Evolutionary conservation across 2,888 invertebrate species (phyloP), one percentile per base, ranked within the genome.

Genomic region (Pyrrhopygopsis socrates): DNA sequence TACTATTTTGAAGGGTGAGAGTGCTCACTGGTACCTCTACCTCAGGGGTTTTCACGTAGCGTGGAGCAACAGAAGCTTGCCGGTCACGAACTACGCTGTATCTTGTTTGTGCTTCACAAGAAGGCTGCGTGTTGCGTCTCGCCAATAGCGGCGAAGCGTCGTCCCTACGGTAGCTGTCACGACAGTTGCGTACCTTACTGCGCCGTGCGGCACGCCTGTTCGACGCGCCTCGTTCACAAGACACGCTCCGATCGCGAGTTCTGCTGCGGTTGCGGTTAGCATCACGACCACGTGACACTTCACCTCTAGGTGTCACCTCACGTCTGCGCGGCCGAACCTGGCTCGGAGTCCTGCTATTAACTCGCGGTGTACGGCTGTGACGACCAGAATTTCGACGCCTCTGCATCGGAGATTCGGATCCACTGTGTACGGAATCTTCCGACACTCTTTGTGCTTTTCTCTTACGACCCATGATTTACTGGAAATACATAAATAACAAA

Each of bases 391-490:
- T 54, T 11, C 34, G 34, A 34, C 34, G 34, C 5, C 34, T 34
- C 6, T 11, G 34, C 34, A 34, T 11, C 6, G 34, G 34, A 11
- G 34, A 34, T 34, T 45, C 15, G 45, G 50, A 50, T 20, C 27
- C 30, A 30, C 71, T 50, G 2, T 34, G 50, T 45, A 24, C 71
- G 8, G 71, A 71, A 20, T 50, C 71, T 20, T 27, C 18, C 11
- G 54, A n/a, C 5, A 15, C 13, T n/a, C 54, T 30, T 11, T 13
- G 20, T 15, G 73, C 30, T 34, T 54, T 73, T 30, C 54, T 54
- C 34, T 73, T 73, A 20, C 73, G 73, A 0, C 30, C 73, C 73
- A 73, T 73, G 22, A 73, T 34, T 41, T 22, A 20, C 71, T 71
- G 70, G 24, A 70, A 70, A 45, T 27, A 70, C 41, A 50, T 18